Conservation (phyloP, 2,113 vertebrate species). For the Myrmecophaga tridactyla region DNA sequence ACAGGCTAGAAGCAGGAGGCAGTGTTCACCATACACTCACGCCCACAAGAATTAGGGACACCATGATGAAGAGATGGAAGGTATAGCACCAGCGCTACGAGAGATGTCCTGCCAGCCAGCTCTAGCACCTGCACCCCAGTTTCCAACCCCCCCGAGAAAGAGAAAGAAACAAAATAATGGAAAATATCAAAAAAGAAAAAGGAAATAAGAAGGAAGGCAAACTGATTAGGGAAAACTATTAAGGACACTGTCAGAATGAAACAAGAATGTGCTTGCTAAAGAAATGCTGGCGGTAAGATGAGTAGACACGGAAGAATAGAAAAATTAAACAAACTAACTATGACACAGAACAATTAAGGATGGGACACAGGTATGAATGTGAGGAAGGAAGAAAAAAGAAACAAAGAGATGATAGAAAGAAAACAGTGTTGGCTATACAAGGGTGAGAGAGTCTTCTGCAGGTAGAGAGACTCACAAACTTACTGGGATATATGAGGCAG, state of each 20-base stretch:
- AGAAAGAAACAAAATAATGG: neutral
- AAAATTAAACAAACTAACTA: neutral
- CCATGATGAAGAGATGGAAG: neutral
- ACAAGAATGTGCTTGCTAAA: neutral
- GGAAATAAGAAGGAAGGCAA: neutral
- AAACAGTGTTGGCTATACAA: neutral
- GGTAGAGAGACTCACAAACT: too few relatives aligned
- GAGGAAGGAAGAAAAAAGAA: neutral
- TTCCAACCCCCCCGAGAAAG: neutral
- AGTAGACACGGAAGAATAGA: neutral
- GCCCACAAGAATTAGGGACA: neutral
- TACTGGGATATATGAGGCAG: fast-evolving
- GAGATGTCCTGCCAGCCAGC: neutral
- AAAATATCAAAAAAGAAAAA: neutral
- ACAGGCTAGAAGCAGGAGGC: neutral
- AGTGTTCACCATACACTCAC: neutral
- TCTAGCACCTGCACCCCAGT: neutral
- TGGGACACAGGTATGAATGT: neutral
- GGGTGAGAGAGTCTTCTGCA: too few relatives aligned
- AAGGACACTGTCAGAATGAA: neutral
- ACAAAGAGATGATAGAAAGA: neutral
- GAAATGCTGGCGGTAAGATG: neutral
- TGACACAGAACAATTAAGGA: neutral
- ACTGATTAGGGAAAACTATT: neutral
- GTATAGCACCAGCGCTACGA: neutral